Conservation (phyloP, 92 coral and sea anemone species). For the Zoanthus sociatus region DNA sequence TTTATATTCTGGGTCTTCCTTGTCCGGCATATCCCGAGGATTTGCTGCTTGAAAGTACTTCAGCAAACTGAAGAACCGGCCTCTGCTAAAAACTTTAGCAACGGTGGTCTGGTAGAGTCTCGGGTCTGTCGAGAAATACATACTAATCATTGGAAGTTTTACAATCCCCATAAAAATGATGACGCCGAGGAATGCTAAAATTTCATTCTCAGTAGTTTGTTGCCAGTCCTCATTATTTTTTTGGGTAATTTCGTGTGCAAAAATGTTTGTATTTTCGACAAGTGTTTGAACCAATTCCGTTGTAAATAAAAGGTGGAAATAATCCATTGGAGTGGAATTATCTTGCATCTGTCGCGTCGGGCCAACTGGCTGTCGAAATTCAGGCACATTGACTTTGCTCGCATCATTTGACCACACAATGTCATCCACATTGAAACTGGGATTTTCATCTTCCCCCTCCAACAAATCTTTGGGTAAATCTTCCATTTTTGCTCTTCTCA, state of each 20-base stretch:
- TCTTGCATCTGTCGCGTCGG: too few relatives aligned
- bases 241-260: background rate
- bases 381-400: too few relatives aligned
- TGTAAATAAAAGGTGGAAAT: background rate
- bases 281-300: background rate
- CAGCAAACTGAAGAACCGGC: background rate
- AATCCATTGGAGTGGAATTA: background rate
- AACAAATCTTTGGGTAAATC: too few relatives aligned
- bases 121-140: background rate
- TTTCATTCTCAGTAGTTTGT: background rate
- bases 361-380: too few relatives aligned
- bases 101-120: background rate
- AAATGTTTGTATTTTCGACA: background rate
- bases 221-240: background rate
- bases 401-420: too few relatives aligned
- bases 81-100: background rate
- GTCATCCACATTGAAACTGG: too few relatives aligned
- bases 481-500: too few relatives aligned
- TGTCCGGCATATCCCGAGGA: background rate
- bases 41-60: background rate
- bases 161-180: background rate
- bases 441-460: too few relatives aligned
- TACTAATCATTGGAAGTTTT: background rate
- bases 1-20: constrained; percentile 11
- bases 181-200: background rate